Evolutionary conservation across 2,888 invertebrate genomes (phyloP), one percentile per base, ranked within the genome.

Genomic region (Rhagophthalmus giganteus): DNA sequence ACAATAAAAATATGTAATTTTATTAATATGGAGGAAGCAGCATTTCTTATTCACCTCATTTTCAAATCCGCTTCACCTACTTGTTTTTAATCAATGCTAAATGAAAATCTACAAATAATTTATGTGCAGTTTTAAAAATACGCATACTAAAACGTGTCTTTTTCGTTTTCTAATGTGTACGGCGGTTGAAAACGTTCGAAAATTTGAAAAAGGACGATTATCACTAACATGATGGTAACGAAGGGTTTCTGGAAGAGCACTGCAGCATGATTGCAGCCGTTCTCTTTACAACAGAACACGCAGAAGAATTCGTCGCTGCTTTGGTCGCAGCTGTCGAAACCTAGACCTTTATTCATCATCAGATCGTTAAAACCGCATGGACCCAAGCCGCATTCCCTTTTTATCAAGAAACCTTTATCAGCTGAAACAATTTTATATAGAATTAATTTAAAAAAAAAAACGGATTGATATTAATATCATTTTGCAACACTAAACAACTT

Each of bases 321-420:
- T 27, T 70, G 64, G 60, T 77, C 76, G 54, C 76, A 77, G n/a
- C 61, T 63, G 40, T 72, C 69, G 39, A 73, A 62, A 1, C 76
- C 76, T 13, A 76, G 61, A 1, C 75, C 74, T 55, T 63, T 68
- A 27, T 59, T 56, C 55, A 73, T 68, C 65, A 69, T 69, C 24
- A 65, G 66, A 52, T 76, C 76, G 42, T 73, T 69, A 58, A 77
- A 76, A 6, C 65, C 66, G 55, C 77, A 77, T 1, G 76, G 77
- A 2, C 73, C 76, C 16, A 76, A 56, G 6, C 76, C 77, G 52
- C 77, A 77, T 63, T 76, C 75, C 2, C 76, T 61, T 58, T 72
- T 75, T 40, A 77, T 62, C 8, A 59, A 58, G 47, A 72, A 74
- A 9, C 75, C 75, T 38, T 67, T 67, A 41, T 65, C 58, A 16